These are phyloP conservation scores for Anoplolepis gracilipes DNA, from an alignment of 1,140 invertebrate species.

Conservation along the genomic window DNA sequence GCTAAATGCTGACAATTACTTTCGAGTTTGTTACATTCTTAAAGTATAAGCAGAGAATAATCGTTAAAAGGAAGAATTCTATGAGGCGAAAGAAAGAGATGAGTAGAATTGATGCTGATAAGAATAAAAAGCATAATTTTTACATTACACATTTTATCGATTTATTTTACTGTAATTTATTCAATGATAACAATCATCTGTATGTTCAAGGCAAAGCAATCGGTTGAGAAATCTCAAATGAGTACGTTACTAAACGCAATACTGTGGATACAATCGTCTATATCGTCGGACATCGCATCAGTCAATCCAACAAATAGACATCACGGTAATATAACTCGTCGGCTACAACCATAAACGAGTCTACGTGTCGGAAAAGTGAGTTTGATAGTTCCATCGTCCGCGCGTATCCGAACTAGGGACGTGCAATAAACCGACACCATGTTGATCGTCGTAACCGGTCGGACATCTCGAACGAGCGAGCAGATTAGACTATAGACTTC, in stretches of 20 bases:
- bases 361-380: conserved; percentile 44
- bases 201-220: not conserved
- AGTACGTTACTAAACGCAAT: not conserved
- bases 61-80: conserved; percentile 43
- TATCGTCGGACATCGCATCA: too few relatives aligned
- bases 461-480: conserved; percentile 56
- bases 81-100: conserved; percentile 25
- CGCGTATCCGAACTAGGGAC: conserved; percentile 52
- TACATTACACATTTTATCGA: not conserved
- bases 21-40: conserved; percentile 45
- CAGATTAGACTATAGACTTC: conserved; percentile 31
- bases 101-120: conserved; percentile 9
- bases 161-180: not conserved
- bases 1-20: conserved; percentile 43
- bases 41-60: conserved; percentile 25
- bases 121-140: not conserved
- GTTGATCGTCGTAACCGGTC: conserved; percentile 54
- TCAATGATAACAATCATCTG: not conserved
- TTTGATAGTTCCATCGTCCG: conserved; percentile 66
- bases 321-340: conserved; percentile 48
- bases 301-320: not conserved
- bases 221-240: not conserved
- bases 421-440: conserved; percentile 62
- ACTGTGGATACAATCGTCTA: too few relatives aligned
- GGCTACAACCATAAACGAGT: conserved; percentile 56